Evolutionary conservation across 2,888 invertebrate species (phyloP), one percentile per base, ranked within the genome.

Genomic region (Pilophorus perplexus): DNA sequence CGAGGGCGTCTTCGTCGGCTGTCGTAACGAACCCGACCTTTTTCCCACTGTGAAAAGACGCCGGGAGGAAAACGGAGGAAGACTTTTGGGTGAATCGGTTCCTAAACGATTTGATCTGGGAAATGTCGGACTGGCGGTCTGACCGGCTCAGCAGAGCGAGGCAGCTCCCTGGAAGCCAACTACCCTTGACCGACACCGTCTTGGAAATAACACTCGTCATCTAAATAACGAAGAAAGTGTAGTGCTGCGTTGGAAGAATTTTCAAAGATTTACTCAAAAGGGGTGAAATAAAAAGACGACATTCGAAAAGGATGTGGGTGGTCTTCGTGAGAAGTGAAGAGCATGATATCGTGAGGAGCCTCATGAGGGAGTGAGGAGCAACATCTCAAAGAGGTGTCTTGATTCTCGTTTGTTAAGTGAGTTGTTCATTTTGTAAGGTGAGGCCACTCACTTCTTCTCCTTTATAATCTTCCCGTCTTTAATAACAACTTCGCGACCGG

Each of bases 401-500:
- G 52, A 16, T 27, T 28, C 33, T 52, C 52, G 52, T 52, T 52
- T 52, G 28, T 52, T 52, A 52, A 52, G 52, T 52, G 16, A 52
- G 52, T 52, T 52, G 52, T 52, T 28, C 52, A 33, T 52, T 52
- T 52, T 6, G 52, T 33, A 2, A 25, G 23, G 46, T 25, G 25
- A 25, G n/a, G n/a, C n/a, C n/a, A n/a, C n/a, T n/a, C n/a, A n/a
- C n/a, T n/a, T n/a, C n/a, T n/a, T n/a, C n/a, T 14, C 46, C 46
- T 46, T 46, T 46, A 46, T 46, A 46, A 46, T 46, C 46, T 46
- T 23, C 46, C 46, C 46, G 46, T 46, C 46, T 46, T n/a, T 46
- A 46, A 46, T 46, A 46, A 46, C 46, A 46, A 46, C 23, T 46
- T n/a, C n/a, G n/a, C 10, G 5, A 23, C 23, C 46, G 22, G n/a